Evolutionary conservation across 2,888 invertebrate genomes (phyloP).

Genomic region (Tipula confusa): DNA sequence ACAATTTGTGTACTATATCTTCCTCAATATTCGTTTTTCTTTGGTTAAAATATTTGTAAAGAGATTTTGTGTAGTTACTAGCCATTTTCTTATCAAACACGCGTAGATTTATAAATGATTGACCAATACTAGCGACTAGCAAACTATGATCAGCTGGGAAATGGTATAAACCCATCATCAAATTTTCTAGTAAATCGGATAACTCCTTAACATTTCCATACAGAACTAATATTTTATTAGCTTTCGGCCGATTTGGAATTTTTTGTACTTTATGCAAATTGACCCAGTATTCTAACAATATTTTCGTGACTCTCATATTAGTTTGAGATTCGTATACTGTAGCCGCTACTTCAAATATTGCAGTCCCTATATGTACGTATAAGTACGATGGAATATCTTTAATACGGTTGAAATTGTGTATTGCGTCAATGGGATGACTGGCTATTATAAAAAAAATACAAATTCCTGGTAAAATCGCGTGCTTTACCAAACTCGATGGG

Average conservation of each 20-base stretch:
- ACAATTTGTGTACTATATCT: not conserved
- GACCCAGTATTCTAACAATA: not conserved
- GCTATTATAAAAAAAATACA: not conserved
- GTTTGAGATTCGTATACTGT: not conserved
- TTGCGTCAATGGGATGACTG: not conserved
- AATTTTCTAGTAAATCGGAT: not conserved
- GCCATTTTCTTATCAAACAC: not conserved
- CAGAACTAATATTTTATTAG: not conserved
- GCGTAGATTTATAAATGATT: not conserved
- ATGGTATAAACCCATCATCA: not conserved
- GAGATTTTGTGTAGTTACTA: not conserved
- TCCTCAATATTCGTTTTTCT: not conserved
- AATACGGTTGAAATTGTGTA: not conserved
- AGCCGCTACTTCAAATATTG: not conserved
- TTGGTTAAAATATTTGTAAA: not conserved
- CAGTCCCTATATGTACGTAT: not conserved
- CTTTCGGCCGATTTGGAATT: not conserved
- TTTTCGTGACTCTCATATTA: not conserved
- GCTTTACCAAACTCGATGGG: no score
- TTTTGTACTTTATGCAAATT: not conserved
- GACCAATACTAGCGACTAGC: not conserved
- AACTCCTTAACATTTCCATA: not conserved
- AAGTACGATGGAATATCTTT: not conserved
- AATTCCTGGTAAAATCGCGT: not conserved
- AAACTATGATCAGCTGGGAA: not conserved